Percentiles rank a stretch among this genome's conserved stretches.
Evolutionary conservation across 2,113 vertebrate species (phyloP).

Genomic region (Xiphias gladius): DNA sequence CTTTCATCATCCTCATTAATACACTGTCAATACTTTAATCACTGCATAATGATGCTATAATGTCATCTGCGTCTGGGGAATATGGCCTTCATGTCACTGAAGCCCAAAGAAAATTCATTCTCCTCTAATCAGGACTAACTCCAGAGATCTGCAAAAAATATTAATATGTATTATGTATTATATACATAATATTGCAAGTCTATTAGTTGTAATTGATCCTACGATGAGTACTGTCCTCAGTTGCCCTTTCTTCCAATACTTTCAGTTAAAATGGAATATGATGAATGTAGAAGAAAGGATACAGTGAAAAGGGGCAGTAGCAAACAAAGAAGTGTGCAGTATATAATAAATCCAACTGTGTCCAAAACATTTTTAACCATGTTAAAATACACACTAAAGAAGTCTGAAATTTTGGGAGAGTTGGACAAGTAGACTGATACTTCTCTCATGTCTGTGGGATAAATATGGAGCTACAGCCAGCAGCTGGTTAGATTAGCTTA

Average conservation of each 20-base stretch:
- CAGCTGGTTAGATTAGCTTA: neutral
- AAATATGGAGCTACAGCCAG: no score
- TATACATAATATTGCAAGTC: neutral
- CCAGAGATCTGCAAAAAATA: slow-evolving; percentile 1
- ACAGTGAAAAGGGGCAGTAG: neutral
- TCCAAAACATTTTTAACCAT: neutral
- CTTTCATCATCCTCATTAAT: slow-evolving; percentile 78
- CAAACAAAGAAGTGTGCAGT: no score
- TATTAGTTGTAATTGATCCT: neutral
- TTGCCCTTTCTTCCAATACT: neutral
- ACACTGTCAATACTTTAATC: slow-evolving; percentile 77
- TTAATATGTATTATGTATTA: neutral
- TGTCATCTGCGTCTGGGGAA: slow-evolving; percentile 35
- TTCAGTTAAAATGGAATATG: neutral
- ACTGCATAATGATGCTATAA: slow-evolving; percentile 65
- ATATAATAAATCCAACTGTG: neutral
- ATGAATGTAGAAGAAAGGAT: neutral
- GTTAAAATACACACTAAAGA: neutral
- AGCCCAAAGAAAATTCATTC: slow-evolving; percentile 26
- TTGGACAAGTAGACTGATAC: neutral
- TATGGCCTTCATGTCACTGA: neutral
- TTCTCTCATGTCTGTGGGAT: no score
- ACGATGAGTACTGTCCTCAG: neutral
- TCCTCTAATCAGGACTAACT: slow-evolving; percentile 32
- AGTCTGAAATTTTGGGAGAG: neutral